These are phyloP conservation scores for Pseudolycoriella hygida DNA, from an alignment of 2,888 invertebrate species.

Conservation along the genomic window DNA sequence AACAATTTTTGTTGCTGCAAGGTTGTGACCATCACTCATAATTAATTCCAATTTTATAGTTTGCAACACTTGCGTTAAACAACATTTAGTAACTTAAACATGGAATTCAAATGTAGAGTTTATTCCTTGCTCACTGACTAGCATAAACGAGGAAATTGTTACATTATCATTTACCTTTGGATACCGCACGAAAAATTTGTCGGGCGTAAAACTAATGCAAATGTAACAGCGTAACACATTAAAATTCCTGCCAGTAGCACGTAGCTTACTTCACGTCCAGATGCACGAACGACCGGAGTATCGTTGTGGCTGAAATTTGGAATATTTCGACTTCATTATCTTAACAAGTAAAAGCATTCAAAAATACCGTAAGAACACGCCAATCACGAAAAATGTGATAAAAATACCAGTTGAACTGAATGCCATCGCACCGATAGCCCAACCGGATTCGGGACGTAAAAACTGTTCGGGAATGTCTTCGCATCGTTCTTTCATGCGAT, in stretches of 20 bases:
- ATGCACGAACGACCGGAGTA: constrained; percentile 94
- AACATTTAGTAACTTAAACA: too few species aligned
- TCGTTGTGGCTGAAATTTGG: constrained; percentile 47
- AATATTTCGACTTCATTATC: background rate
- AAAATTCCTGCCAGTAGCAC: constrained; percentile 78
- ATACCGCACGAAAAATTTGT: constrained; percentile 79
- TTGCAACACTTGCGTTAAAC: too few species aligned
- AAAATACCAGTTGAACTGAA: constrained; percentile 73
- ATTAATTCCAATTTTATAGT: too few species aligned
- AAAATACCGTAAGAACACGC: constrained; percentile 49
- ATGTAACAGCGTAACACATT: constrained; percentile 85
- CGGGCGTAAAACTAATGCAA: constrained; percentile 72
- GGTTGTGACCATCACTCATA: too few species aligned
- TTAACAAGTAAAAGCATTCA: background rate
- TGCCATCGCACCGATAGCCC: constrained; percentile 87
- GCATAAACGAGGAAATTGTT: too few species aligned
- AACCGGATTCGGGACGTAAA: constrained; percentile 62
- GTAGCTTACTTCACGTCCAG: constrained; percentile 77
- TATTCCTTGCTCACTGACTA: too few species aligned
- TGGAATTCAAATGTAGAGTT: too few species aligned
- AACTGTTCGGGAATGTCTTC: constrained; percentile 67
- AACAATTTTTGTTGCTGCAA: too few species aligned
- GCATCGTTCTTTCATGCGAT: constrained; percentile 53
- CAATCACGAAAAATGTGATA: constrained; percentile 58
- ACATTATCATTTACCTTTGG: constrained; percentile 48